phyloP scores from a whole-genome alignment of 2,888 invertebrate genomes.

The Seira musarum region DNA sequence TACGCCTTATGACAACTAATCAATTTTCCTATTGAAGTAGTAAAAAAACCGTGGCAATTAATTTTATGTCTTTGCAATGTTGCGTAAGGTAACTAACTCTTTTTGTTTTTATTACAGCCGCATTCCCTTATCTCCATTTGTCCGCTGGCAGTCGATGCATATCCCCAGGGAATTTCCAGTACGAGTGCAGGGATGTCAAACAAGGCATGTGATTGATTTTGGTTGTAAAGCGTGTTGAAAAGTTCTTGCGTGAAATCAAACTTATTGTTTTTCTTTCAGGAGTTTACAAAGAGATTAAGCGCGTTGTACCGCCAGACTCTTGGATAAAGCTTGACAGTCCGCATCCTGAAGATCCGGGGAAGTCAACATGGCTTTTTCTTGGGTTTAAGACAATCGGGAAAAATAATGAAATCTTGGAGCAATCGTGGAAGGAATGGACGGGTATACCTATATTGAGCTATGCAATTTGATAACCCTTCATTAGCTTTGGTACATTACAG shows the following conservation, averaged over 20 bases:
- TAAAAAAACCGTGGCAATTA: not conserved
- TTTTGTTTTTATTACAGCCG: conserved; percentile 32
- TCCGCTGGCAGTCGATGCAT: conserved; percentile 41
- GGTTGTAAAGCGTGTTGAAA: not conserved
- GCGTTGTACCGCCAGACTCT: conserved; percentile 71
- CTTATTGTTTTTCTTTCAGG: conserved; percentile 69
- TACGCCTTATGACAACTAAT: no score
- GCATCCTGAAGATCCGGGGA: conserved; percentile 34
- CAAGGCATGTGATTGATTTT: conserved; percentile 69
- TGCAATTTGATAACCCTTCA: no score
- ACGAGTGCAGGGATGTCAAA: conserved; percentile 62
- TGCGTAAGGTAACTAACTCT: conserved; percentile 12
- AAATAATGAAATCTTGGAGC: conserved; percentile 70
- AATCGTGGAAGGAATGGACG: conserved; percentile 74
- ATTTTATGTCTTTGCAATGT: conserved; percentile 6
- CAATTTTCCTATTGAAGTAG: no score
- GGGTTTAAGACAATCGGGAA: conserved; percentile 73
- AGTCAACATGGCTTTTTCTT: conserved; percentile 70
- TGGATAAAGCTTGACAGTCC: conserved; percentile 62
- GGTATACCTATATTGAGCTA: no score
- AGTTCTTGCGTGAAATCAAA: not conserved
- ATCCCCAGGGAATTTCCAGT: conserved; percentile 51
- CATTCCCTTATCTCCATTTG: conserved; percentile 49
- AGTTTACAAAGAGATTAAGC: conserved; percentile 71
- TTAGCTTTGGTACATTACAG: no score